Conservation (phyloP, 1,140 invertebrate species). For the Drosophila persimilis region DNA sequence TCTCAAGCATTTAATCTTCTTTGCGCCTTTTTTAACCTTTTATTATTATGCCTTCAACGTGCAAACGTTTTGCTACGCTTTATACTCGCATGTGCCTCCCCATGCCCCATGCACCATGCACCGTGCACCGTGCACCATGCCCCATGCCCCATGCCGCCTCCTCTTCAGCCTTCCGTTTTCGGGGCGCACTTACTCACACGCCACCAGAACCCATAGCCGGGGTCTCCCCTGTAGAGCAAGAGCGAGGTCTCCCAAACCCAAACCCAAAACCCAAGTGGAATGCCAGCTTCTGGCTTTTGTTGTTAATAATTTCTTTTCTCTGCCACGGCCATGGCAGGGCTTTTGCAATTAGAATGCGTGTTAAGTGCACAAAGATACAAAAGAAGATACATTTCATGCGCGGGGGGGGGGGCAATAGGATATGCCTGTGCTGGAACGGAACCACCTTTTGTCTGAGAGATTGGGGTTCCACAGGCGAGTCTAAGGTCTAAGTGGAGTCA, state of each 20-base stretch:
- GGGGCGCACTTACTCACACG: constrained; percentile 76
- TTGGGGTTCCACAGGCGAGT: no score
- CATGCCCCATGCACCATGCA: not conserved
- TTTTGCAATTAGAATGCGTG: constrained; percentile 82
- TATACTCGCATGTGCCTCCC: constrained; percentile 35
- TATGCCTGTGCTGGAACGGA: no score
- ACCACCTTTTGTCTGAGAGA: not conserved
- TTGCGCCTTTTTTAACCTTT: constrained; percentile 82
- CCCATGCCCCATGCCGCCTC: not conserved
- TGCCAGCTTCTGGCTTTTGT: constrained; percentile 75
- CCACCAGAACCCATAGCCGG: constrained; percentile 32
- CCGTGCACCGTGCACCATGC: constrained; percentile 8
- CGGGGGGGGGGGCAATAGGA: no score
- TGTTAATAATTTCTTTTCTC: constrained; percentile 81
- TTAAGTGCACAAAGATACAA: constrained; percentile 75
- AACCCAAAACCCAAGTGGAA: constrained; percentile 54
- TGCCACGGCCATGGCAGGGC: constrained; percentile 29
- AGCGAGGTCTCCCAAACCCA: no score
- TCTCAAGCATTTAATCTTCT: constrained; percentile 82
- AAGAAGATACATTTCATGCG: constrained; percentile 57
- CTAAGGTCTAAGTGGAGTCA: no score
- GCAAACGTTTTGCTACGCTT: constrained; percentile 82
- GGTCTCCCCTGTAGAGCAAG: no score
- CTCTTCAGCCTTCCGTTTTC: constrained; percentile 63
- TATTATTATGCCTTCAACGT: constrained; percentile 82